These are phyloP conservation scores for Drosophila tripunctata DNA, from an alignment of 2,888 invertebrate species.

Conservation along the genomic window DNA sequence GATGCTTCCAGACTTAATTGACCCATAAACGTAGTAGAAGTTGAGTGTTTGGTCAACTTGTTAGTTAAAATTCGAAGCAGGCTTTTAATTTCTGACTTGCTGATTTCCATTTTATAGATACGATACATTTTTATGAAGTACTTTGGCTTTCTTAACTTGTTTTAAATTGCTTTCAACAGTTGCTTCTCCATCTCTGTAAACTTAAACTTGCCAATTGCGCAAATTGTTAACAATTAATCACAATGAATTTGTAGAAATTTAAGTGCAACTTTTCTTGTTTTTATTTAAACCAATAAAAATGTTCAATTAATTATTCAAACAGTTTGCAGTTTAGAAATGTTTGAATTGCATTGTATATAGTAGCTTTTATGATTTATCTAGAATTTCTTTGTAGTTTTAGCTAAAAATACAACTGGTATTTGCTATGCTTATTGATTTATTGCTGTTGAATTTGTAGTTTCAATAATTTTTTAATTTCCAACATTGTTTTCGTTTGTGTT, in stretches of 20 bases:
- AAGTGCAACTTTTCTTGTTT: not conserved
- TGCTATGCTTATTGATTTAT: not conserved
- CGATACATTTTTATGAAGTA: not conserved
- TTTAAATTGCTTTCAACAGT: not conserved
- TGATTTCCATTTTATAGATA: not conserved
- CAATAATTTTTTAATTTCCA: not conserved
- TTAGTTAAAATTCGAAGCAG: not conserved
- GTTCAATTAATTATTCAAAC: too few species aligned
- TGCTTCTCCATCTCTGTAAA: not conserved
- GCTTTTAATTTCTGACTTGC: conserved; percentile 4
- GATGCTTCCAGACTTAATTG: conserved; percentile 33
- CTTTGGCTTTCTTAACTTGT: not conserved
- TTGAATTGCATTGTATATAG: too few species aligned
- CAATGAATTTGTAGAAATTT: not conserved
- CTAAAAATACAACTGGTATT: not conserved
- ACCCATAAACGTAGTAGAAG: conserved; percentile 26
- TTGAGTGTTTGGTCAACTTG: conserved; percentile 7
- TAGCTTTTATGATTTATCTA: too few species aligned
- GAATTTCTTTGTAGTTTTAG: too few species aligned
- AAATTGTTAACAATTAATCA: not conserved
- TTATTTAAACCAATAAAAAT: too few species aligned
- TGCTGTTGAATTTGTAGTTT: not conserved
- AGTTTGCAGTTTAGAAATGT: not conserved
- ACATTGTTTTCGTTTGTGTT: not conserved
- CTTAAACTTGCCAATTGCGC: not conserved